phyloP scores from a whole-genome alignment of 1,140 invertebrate species.

The Orius laevigatus region DNA sequence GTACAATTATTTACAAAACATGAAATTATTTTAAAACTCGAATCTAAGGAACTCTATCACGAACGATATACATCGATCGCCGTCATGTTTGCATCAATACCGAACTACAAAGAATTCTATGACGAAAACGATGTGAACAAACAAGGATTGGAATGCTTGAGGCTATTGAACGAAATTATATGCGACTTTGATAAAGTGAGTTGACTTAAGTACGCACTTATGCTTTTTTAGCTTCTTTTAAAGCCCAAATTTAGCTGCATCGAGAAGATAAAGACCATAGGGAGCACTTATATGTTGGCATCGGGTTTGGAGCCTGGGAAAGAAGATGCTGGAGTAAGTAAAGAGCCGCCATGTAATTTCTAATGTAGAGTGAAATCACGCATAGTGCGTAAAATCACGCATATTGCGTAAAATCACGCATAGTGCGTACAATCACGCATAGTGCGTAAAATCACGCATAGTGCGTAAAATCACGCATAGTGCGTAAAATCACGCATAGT shows the following conservation, averaged over 20 bases:
- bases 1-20: slow-evolving; percentile 25
- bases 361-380: too few species aligned
- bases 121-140: slow-evolving; percentile 95
- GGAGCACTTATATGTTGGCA: slow-evolving; percentile 95
- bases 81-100: slow-evolving; percentile 96
- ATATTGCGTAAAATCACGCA: too few species aligned
- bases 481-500: too few species aligned
- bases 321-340: slow-evolving; percentile 49
- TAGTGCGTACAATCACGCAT: too few species aligned
- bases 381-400: too few species aligned
- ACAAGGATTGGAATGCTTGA: slow-evolving; percentile 85
- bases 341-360: too few species aligned
- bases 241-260: slow-evolving; percentile 91
- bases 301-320: slow-evolving; percentile 80
- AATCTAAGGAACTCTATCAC: slow-evolving; percentile 71
- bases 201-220: background rate
- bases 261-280: slow-evolving; percentile 98
- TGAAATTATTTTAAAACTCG: background rate
- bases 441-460: too few species aligned
- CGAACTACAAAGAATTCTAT: slow-evolving; percentile 98
- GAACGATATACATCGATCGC: slow-evolving; percentile 86
- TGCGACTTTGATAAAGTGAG: slow-evolving; percentile 93
- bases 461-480: too few species aligned
- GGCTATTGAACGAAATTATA: slow-evolving; percentile 94
- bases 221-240: slow-evolving; percentile 51